A percentile compares a stretch with the other conserved stretches of the same genome.
These are phyloP conservation scores for Drosophila neotestacea DNA, from an alignment of 2,888 invertebrate species.

Conservation along the genomic window DNA sequence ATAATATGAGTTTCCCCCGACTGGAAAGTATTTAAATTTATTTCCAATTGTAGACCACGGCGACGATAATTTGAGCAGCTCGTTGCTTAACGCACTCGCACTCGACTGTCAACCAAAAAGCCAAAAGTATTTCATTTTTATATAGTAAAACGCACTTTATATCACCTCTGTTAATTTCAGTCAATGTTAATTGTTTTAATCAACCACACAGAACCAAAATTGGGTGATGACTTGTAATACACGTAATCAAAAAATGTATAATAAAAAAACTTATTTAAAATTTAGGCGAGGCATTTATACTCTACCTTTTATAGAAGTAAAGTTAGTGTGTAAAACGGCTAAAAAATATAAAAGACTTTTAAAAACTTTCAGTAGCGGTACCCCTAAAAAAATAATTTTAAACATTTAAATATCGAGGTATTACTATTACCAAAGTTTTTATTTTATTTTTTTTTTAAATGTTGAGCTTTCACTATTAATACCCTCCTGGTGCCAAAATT, in stretches of 20 bases:
- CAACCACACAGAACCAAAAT: conserved; percentile 28
- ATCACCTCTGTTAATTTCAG: conserved; percentile 59
- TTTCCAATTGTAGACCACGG: conserved; percentile 43
- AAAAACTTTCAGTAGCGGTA: no score
- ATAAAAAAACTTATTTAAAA: conserved; percentile 2
- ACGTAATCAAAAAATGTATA: conserved; percentile 25
- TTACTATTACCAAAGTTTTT: no score
- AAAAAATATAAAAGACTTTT: no score
- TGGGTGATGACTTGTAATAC: conserved; percentile 26
- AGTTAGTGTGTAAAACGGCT: no score
- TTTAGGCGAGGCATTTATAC: conserved; percentile 18
- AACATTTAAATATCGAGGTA: no score
- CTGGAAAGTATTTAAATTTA: conserved; percentile 57
- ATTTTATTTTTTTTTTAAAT: no score
- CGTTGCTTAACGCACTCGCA: conserved; percentile 36
- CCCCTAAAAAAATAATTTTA: neutral
- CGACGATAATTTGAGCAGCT: conserved; percentile 19
- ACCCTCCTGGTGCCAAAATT: no score
- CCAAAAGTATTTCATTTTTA: conserved; percentile 57
- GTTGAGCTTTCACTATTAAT: no score
- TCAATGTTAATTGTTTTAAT: conserved; percentile 51
- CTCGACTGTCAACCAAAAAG: conserved; percentile 51
- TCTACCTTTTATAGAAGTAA: neutral
- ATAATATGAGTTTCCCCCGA: conserved; percentile 45
- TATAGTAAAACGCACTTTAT: conserved; percentile 35